These are phyloP conservation scores for Gadopsis marmoratus DNA, from an alignment of 2,797 vertebrate genomes.

Conservation along the genomic window DNA sequence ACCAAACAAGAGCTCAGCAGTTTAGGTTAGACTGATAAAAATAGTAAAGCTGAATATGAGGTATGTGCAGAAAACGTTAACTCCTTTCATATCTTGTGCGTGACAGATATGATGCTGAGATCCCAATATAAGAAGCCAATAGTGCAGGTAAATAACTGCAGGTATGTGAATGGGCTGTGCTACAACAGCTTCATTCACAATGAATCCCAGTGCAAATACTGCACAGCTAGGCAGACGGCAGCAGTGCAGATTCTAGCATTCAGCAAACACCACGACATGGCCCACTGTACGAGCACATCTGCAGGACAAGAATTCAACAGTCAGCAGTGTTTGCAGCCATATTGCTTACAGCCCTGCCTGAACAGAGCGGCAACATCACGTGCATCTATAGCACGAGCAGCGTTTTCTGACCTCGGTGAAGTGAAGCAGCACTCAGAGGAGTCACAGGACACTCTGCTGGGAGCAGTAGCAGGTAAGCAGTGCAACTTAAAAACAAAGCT, in stretches of 20 bases:
- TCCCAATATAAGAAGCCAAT: not conserved
- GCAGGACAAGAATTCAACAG: slow-evolving; percentile 17
- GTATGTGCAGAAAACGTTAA: not conserved
- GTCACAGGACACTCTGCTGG: not conserved
- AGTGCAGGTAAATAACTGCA: not conserved
- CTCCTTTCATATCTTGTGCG: not conserved
- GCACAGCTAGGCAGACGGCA: not conserved
- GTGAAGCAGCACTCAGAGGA: not conserved
- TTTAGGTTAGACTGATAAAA: not conserved
- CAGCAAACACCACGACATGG: not conserved
- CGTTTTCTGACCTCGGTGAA: slow-evolving; percentile 12
- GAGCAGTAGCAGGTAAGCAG: not conserved
- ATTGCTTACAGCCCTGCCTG: not conserved
- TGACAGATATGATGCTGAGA: not conserved
- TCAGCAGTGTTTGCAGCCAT: not conserved
- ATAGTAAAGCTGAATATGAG: not conserved
- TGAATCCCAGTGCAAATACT: not conserved
- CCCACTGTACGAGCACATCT: slow-evolving; percentile 4
- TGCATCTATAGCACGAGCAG: not conserved
- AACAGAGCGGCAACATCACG: not conserved
- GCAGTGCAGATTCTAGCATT: slow-evolving; percentile 1
- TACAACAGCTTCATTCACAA: not conserved
- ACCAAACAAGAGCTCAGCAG: not conserved
- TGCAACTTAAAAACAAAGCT: not conserved
- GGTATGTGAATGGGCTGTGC: not conserved